Base-by-base conservation (phyloP, 2,888 invertebrate genomes). In the Xestia c-nigrum region DNA sequence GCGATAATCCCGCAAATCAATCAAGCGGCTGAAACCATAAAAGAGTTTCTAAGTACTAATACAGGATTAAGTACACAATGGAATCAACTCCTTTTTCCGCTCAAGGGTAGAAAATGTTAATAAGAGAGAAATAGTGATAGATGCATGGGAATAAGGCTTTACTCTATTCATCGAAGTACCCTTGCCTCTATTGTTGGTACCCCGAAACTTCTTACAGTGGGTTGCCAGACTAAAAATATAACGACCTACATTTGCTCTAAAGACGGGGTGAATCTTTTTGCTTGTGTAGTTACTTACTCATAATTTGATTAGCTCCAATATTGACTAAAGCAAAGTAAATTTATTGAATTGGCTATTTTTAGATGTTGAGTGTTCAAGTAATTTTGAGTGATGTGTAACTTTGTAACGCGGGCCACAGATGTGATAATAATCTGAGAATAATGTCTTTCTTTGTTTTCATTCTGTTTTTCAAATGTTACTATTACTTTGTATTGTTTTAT, bases 141-240 rank as follows among this genome's bases (percentile, higher is more conserved):
- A 92, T 92, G 90, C 87, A 85, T 84, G 87, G 85, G 81, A 85
- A 72, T 50, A 80, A 86, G 87, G 89, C 90, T 92, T 91, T 24
- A 90, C 83, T 81, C 89, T 90, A 92, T 93, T 90, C 89, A 92
- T 90, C 89, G 91, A 80, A 55, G 66, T 46, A 77, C 31, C 84
- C 68, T 21, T 38, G 6, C 43, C 47, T 21, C 50, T 19, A 70
- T 84, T 84, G 50, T 73, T 79, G 40, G 16, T 59, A 21, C n/a
- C 5, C 14, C 10, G 24, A 71, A 24, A 43, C 21, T 50, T 76
- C 47, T 40, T 31, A 55, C 16, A 74, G 21, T 67, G 7, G 10
- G 38, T 78, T 55, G 31, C 31, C 21, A 74, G 52, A 14, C 50
- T 64, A 65, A 61, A 57, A 80, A 38, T 43, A 52, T 31, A 46